Percentiles rank a stretch among this genome's conserved stretches.
These are phyloP conservation scores for Xiphorhynchus elegans DNA, from an alignment of 2,113 vertebrate species.

Conservation along the genomic window DNA sequence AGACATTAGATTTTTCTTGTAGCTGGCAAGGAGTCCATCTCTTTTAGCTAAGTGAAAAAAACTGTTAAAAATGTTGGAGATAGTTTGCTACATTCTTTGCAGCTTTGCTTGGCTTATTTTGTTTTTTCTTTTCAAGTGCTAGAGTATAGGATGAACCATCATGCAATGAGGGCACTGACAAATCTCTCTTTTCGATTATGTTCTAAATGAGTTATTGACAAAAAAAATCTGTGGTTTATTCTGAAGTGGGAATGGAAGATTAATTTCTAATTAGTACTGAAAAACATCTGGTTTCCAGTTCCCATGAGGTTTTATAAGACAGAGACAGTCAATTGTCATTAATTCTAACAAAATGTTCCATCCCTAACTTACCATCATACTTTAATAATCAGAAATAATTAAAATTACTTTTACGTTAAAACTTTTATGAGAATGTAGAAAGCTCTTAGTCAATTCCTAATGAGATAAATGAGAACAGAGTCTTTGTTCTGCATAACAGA, in stretches of 20 bases:
- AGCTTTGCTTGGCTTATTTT: neutral
- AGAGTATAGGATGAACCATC: neutral
- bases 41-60: neutral
- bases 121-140: neutral
- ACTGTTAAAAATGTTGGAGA: neutral
- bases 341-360: constrained; percentile 21
- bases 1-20: neutral
- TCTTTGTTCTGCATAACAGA: neutral
- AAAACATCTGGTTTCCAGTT: neutral
- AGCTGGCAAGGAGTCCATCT: neutral
- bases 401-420: constrained; percentile 16
- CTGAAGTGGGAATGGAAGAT: neutral
- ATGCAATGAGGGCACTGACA: neutral
- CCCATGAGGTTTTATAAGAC: neutral
- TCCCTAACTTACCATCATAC: neutral
- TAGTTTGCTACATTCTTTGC: neutral
- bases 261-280: constrained; percentile 2
- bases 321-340: neutral
- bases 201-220: neutral
- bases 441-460: neutral
- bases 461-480: constrained; percentile 24
- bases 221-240: neutral
- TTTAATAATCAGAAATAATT: constrained; percentile 43
- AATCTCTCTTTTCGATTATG: neutral
- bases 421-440: constrained; percentile 16